Percentiles rank a stretch among this genome's conserved stretches.
Conservation (phyloP, 1,140 invertebrate species). For the Chrysoperla carnea region DNA sequence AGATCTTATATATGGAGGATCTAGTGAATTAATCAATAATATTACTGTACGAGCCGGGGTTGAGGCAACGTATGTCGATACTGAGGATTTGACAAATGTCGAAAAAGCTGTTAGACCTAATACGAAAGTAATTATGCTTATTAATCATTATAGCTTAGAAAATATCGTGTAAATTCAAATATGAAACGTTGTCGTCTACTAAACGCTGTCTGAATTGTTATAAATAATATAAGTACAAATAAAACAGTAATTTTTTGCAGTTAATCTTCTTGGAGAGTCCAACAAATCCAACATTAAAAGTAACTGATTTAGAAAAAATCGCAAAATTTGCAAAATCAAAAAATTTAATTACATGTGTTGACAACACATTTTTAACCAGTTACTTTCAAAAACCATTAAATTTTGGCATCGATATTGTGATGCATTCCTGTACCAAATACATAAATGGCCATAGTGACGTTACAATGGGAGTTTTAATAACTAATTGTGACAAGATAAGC, state of each 20-base stretch:
- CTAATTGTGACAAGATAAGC: slow-evolving; percentile 38
- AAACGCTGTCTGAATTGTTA: no score
- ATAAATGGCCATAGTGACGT: slow-evolving; percentile 79
- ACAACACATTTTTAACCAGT: slow-evolving; percentile 73
- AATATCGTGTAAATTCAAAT: no score
- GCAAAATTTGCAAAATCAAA: slow-evolving; percentile 34
- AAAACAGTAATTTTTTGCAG: slow-evolving; percentile 28
- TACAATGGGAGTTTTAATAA: slow-evolving; percentile 59
- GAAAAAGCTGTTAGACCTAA: slow-evolving; percentile 54
- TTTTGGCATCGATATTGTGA: slow-evolving; percentile 61
- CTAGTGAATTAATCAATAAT: slow-evolving; percentile 43
- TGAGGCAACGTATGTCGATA: slow-evolving; percentile 62
- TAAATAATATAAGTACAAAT: no score
- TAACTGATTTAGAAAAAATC: slow-evolving; percentile 53
- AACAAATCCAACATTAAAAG: slow-evolving; percentile 63
- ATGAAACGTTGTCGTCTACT: no score
- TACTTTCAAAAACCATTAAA: slow-evolving; percentile 64
- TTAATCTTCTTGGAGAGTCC: slow-evolving; percentile 77
- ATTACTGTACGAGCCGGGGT: slow-evolving; percentile 52
- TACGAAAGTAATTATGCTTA: no score
- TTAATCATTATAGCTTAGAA: no score
- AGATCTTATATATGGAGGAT: slow-evolving; percentile 96
- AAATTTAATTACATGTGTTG: slow-evolving; percentile 52
- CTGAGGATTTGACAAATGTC: slow-evolving; percentile 47
- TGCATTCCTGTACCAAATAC: slow-evolving; percentile 74